Evolutionary conservation across 2,113 vertebrate species (phyloP), one percentile per base, ranked within the genome.

Genomic region (Eublepharis macularius): DNA sequence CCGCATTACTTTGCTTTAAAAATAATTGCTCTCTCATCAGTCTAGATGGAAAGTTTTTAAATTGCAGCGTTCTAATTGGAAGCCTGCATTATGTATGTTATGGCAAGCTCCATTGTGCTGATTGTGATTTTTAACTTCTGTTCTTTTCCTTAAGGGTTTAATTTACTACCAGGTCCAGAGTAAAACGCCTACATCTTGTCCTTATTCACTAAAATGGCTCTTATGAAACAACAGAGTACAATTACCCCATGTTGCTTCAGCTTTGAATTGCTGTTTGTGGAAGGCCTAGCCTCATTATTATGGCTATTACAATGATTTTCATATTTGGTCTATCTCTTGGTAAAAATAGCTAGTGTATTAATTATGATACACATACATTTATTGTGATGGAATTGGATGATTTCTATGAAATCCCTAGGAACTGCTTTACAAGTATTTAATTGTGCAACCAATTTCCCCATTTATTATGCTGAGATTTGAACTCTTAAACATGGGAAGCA

Each of bases 1-100:
- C 84, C 93, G 78, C 85, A 85, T 88, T 93, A 90, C 90, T 72
- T 82, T 80, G 84, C 92, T 82, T 91, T 85, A 89, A 89, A 92
- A 95, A 94, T 92, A 94, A 95, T 91, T 87, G 85, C 76, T 89
- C 87, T 93, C 91, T 93, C 86, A 87, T 92, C 91, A 91, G 82
- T 84, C 87, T 89, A 91, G 89, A 88, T 87, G 83, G 87, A 79
- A 91, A 94, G 89, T 82, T 93, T 92, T 90, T 90, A 83, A 92
- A 93, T 85, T 87, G 88, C 32, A 91, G 77, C 41, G 76, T 90
- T 94, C 76, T 93, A 94, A 93, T 92, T 89, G 93, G 94, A 94
- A 89, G 93, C 45, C 86, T 88, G 89, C 90, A 91, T 91, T 87
- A 93, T 86, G 78, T 87, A 91, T 94, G 88, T 12, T 32, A 90